Percentiles rank a stretch among this genome's conserved stretches.
phyloP scores from a whole-genome alignment of 2,797 vertebrate genomes.

The Tokudaia tokunoshimensis region DNA sequence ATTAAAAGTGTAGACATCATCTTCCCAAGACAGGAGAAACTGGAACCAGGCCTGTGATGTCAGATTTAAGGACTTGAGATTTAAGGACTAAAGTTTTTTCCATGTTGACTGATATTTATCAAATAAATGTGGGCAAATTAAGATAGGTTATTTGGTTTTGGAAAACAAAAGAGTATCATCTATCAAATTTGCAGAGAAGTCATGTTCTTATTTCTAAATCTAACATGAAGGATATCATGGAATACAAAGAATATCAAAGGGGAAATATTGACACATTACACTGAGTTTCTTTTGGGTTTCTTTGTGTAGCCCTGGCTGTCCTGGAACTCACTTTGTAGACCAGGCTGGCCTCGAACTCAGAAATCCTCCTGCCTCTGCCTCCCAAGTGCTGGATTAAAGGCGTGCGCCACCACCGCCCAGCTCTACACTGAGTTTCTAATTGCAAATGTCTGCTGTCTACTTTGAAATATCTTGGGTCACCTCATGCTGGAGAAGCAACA shows the following conservation, averaged over 20 bases:
- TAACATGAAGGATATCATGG: not conserved
- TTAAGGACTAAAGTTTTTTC: conserved; percentile 9
- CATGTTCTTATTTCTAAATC: conserved; percentile 42
- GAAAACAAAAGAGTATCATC: not conserved
- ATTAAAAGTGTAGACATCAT: not conserved
- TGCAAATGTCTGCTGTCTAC: not conserved
- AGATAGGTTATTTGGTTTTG: not conserved
- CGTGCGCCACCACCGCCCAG: no score
- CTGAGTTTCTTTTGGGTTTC: not conserved
- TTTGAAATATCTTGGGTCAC: conserved; percentile 15
- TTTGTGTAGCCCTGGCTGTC: no score
- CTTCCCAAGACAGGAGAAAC: not conserved
- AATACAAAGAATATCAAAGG: not conserved
- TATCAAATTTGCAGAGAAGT: not conserved
- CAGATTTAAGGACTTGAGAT: not conserved
- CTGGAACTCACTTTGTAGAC: no score
- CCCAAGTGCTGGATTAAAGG: no score
- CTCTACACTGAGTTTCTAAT: not conserved
- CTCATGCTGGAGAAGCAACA: not conserved
- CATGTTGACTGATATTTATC: not conserved
- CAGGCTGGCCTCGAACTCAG: no score
- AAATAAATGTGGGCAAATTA: not conserved
- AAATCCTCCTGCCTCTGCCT: no score
- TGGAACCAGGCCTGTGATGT: not conserved
- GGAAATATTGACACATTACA: not conserved